Evolutionary conservation across 2,113 vertebrate genomes (phyloP), one percentile per base, ranked within the genome.

Genomic region (Misgurnus anguillicaudatus): DNA sequence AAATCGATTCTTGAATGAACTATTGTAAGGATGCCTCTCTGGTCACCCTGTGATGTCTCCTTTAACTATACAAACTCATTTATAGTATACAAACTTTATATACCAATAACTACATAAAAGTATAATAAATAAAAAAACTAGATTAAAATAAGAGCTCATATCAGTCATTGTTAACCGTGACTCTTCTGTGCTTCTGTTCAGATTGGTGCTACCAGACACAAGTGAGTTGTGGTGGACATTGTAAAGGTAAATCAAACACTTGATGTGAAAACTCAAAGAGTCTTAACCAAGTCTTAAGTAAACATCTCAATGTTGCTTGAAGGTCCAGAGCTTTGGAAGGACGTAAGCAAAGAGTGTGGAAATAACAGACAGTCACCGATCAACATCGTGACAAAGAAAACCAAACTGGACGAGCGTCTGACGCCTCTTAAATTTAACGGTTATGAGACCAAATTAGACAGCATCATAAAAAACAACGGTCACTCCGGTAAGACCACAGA

Each of bases 151-250:
- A 51, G 48, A 42, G 5, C 5, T 42, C 41, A 42, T 42, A 7
- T 42, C 4, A 7, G 41, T 42, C 41, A 42, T 2, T 42, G 41
- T 31, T 31, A 31, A 31, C 24, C 1, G 41, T 42, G 3, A 16
- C 16, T 9, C 8, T 0, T 3, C n/a, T 57, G 3, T 57, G 17
- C 19, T 57, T 19, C 6, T 19, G n/a, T 57, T n/a, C 17, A 91
- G 90, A 90, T 3, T 94, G 92, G 92, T 93, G 93, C 81, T 94
- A 94, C 78, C 87, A 91, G 80, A 87, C 89, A 48, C 90, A 94
- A 85, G 87, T 89, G 68, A 81, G 60, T 77, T 93, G 92, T 76
- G 75, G 82, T 0, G 80, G 86, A 57, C 69, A 38, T 1, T 94
- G 93, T 81, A 90, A 90, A 42, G 85, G 93, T 94, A 79, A 89